A percentile compares a stretch with the other conserved stretches of the same genome.
phyloP scores from a whole-genome alignment of 2,888 invertebrate genomes.

The Conistra vaccinii region DNA sequence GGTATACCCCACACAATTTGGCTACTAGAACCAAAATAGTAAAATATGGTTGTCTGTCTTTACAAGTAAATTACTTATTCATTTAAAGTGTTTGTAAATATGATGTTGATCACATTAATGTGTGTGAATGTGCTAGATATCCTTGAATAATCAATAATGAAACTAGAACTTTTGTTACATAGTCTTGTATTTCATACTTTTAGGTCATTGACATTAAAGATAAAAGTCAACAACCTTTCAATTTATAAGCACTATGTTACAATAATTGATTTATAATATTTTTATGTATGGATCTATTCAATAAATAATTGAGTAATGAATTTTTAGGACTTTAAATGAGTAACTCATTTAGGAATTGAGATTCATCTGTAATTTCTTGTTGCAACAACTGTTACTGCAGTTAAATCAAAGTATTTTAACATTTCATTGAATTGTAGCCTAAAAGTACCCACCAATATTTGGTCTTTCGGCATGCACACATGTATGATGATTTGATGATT shows the following conservation, averaged over 20 bases:
- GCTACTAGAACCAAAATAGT: background rate
- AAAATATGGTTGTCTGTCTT: background rate
- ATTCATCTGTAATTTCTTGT: background rate
- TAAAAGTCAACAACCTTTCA: conserved; percentile 30
- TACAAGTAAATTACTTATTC: conserved; percentile 14
- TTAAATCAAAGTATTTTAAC: background rate
- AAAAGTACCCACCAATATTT: background rate
- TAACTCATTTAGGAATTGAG: background rate
- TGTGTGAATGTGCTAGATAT: conserved; percentile 27
- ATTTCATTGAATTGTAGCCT: background rate
- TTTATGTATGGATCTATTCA: background rate
- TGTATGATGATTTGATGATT: conserved; percentile 2
- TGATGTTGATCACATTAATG: conserved; percentile 6
- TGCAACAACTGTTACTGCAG: no score
- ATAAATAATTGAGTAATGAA: background rate
- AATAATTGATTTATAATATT: background rate
- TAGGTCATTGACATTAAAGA: conserved; percentile 48
- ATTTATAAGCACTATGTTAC: background rate
- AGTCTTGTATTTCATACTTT: conserved; percentile 19
- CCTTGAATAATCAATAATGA: conserved; percentile 49
- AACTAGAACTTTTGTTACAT: conserved; percentile 33
- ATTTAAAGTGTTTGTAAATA: conserved; percentile 31
- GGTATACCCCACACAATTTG: background rate
- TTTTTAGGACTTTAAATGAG: background rate
- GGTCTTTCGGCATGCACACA: background rate